phyloP scores from a whole-genome alignment of 2,888 invertebrate genomes.

The Cantharis lateralis region DNA sequence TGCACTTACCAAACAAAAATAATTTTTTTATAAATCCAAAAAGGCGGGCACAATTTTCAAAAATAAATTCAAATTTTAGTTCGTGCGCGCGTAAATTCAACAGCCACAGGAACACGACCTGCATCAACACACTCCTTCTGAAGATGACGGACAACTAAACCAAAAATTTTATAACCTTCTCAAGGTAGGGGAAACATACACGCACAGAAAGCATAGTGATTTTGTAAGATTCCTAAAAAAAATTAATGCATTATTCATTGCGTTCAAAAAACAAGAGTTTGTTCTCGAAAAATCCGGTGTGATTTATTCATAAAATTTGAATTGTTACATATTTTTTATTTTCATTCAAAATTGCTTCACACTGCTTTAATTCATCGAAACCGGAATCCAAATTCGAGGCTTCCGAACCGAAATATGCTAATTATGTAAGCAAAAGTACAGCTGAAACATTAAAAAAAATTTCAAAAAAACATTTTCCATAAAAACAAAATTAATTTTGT shows the following conservation, averaged over 20 bases:
- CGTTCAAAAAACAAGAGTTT: neutral
- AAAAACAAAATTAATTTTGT: too few species aligned
- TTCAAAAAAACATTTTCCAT: too few species aligned
- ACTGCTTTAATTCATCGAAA: neutral
- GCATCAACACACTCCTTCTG: neutral
- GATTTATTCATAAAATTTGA: neutral
- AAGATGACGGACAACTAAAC: neutral
- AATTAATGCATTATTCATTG: neutral
- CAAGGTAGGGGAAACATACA: neutral
- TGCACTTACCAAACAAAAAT: neutral
- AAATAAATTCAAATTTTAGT: neutral
- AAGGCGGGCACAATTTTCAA: neutral
- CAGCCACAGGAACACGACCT: neutral
- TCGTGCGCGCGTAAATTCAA: neutral
- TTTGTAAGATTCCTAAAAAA: neutral
- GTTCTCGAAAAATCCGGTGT: neutral
- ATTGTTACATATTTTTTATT: neutral
- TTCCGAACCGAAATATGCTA: neutral
- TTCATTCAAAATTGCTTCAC: neutral
- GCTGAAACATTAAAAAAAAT: neutral
- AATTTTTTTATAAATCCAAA: neutral
- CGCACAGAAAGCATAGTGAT: neutral
- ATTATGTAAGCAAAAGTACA: neutral
- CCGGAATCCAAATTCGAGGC: neutral
- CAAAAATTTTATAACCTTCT: neutral